Evolutionary conservation across 2,113 vertebrate genomes (phyloP).

Genomic region (Strix uralensis): DNA sequence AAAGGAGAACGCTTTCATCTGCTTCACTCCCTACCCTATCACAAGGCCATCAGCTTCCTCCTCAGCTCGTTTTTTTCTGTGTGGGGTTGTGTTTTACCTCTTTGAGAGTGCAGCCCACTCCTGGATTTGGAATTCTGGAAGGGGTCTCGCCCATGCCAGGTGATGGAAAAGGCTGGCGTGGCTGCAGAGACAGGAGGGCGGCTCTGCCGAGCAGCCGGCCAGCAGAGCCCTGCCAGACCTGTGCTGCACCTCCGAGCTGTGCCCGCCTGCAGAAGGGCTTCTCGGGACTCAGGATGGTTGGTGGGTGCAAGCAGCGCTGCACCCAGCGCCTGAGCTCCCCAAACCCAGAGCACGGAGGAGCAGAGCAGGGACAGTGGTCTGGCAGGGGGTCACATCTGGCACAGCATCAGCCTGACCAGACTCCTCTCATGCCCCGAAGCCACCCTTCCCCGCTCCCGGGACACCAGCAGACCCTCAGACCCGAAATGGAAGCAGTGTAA

Average conservation of each 20-base stretch:
- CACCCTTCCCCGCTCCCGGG: background rate
- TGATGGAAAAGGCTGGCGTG: background rate
- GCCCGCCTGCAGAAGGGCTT: background rate
- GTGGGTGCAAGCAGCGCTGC: background rate
- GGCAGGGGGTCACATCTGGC: background rate
- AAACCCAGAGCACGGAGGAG: rapidly evolving
- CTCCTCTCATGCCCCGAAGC: background rate
- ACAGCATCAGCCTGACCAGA: background rate
- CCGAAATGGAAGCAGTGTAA: rapidly evolving
- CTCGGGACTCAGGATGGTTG: background rate
- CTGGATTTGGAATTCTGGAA: background rate
- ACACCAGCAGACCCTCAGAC: background rate
- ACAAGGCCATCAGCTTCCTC: background rate
- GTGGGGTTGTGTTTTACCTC: background rate
- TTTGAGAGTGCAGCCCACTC: rapidly evolving
- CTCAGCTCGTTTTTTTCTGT: rapidly evolving
- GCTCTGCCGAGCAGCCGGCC: background rate
- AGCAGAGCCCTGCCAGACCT: background rate
- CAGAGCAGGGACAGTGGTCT: background rate
- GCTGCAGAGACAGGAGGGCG: background rate
- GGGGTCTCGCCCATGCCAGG: background rate
- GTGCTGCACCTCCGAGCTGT: rapidly evolving
- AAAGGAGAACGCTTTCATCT: background rate
- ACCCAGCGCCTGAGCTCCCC: background rate
- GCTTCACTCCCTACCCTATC: background rate